Percentiles rank a stretch among this genome's conserved stretches.
Conservation (phyloP, 1,140 invertebrate species). For the Oedothorax gibbosus region DNA sequence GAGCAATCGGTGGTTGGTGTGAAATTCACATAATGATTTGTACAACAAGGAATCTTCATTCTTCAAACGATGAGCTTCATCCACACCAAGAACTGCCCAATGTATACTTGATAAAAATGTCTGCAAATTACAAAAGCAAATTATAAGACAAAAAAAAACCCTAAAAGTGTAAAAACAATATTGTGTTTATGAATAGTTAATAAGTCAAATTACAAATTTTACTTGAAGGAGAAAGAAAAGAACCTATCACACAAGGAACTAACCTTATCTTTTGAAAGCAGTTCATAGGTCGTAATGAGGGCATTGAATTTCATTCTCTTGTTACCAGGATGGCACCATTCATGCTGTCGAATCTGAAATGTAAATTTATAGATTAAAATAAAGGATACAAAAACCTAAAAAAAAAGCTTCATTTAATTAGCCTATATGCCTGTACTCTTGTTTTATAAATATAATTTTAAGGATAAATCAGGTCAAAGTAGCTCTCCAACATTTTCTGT, state of each 20-base stretch:
- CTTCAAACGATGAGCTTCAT: conserved; percentile 98
- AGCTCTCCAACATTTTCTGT: too few species aligned
- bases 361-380: too few species aligned
- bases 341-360: conserved; percentile 89
- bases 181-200: too few species aligned
- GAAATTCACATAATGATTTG: conserved; percentile 93
- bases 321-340: conserved; percentile 92
- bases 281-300: conserved; percentile 98
- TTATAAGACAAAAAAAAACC: too few species aligned
- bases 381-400: too few species aligned
- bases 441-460: too few species aligned
- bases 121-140: conserved; percentile 63
- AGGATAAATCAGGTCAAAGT: too few species aligned
- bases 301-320: conserved; percentile 98
- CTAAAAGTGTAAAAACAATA: too few species aligned
- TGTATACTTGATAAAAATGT: conserved; percentile 85
- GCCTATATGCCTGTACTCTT: too few species aligned
- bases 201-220: not conserved
- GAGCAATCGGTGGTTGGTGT: conserved; percentile 91
- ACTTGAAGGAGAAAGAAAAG: not conserved
- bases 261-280: conserved; percentile 96
- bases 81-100: conserved; percentile 95
- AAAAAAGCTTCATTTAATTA: too few species aligned
- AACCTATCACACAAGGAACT: not conserved
- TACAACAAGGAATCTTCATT: conserved; percentile 98